Percentiles rank a stretch among this genome's conserved stretches.
phyloP scores from a whole-genome alignment of 2,888 invertebrate genomes.

The Lathronympha strigana region DNA sequence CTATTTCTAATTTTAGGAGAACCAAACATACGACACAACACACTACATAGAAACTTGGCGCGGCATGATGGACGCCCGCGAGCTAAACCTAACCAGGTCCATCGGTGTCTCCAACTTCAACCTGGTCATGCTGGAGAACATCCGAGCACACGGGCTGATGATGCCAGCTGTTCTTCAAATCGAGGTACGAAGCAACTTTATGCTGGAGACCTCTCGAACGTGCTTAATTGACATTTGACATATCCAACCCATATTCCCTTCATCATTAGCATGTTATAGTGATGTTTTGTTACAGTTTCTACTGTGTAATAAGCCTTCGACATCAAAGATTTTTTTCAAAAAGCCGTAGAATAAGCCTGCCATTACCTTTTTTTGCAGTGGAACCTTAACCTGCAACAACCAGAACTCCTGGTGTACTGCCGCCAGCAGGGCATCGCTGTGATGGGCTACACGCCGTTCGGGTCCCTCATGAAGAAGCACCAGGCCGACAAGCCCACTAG shows the following conservation, averaged over 20 bases:
- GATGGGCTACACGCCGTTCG: constrained; percentile 90
- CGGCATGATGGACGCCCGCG: constrained; percentile 87
- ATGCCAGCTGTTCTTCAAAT: constrained; percentile 86
- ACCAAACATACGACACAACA: constrained; percentile 64
- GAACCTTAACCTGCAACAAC: constrained; percentile 88
- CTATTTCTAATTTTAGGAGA: constrained; percentile 51
- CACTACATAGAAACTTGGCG: constrained; percentile 89
- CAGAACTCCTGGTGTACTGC: constrained; percentile 87
- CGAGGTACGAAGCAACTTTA: constrained; percentile 56
- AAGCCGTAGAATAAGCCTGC: too few species aligned
- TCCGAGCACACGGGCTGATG: constrained; percentile 81
- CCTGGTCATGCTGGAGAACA: constrained; percentile 86
- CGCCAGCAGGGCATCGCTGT: constrained; percentile 85
- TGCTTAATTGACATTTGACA: too few species aligned
- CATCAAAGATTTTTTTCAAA: neutral
- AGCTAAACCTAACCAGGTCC: constrained; percentile 85
- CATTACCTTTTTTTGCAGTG: too few species aligned
- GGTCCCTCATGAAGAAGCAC: constrained; percentile 71
- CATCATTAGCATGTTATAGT: too few species aligned
- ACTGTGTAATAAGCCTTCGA: too few species aligned
- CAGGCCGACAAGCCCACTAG: constrained; percentile 79
- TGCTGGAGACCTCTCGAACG: too few species aligned
- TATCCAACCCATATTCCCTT: too few species aligned
- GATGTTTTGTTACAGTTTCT: too few species aligned
- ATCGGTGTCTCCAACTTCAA: constrained; percentile 93